Base-by-base conservation (phyloP, 1,140 invertebrate species). In the Melitaea cinxia region DNA sequence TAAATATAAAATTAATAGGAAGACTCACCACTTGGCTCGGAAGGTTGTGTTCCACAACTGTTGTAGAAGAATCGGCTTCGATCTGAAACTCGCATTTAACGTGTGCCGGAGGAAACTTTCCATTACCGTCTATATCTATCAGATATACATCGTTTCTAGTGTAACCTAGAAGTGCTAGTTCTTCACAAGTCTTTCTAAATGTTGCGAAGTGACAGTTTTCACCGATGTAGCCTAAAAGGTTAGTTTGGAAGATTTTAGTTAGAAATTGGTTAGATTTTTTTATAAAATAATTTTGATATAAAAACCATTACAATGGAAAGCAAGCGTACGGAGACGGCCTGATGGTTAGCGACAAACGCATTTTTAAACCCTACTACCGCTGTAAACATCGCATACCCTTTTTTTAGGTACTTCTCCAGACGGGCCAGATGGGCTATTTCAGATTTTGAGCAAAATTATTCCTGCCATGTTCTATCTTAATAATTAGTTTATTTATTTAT, bases 81-180 rank as follows among this genome's bases (percentile, higher is more conserved):
- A 94, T 95, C 75, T 97, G 95, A 80, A 98, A 98, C 76, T 98
- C 95, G 82, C 97, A 99, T 72, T 96, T 95, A 0, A 98, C 97
- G 74, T 97, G 94, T 2, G 96, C 96, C 0, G 97, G 97, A 21
- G 96, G 96, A 77, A 97, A 96, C 56, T 95, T 94, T 0, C 97
- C 97, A 82, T 98, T 97, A 1, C 97, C 96, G 85, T 99, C 97
- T 58, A 98, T 97, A 77, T 98, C 97, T 64, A 98, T 96, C 24
- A 95, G 92, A 79, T 98, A 98, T 0, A 98, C 96, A 70, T 97
- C 96, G 35, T 96, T 96, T 75, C 97, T 94, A 0, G 95, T 96
- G 74, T 96, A 96, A 19, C 95, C 95, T 4, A 98, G 85, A 2
- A 98, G 91, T 9, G 96, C 97, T 45, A 98, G 83, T 80, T 98